phyloP scores from a whole-genome alignment of 2,797 vertebrate genomes.

The Hydrophis major region DNA sequence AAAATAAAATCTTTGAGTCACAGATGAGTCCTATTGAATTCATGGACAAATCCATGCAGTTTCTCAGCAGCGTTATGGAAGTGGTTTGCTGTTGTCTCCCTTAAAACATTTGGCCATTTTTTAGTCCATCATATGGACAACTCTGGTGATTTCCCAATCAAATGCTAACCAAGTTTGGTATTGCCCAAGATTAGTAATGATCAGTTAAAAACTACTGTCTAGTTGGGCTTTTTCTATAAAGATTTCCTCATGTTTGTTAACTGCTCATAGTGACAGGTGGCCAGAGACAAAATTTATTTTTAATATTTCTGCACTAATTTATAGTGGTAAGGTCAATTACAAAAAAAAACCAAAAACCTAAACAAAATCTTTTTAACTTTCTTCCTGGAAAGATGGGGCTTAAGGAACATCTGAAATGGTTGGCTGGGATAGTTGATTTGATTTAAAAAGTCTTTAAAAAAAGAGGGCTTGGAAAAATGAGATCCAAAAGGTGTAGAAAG shows the following conservation, averaged over 20 bases:
- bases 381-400: background rate
- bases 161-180: background rate
- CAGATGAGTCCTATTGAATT: background rate
- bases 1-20: background rate
- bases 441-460: background rate
- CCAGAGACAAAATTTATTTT: background rate
- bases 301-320: background rate
- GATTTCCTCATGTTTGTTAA: background rate
- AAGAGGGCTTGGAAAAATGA: background rate
- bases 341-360: background rate
- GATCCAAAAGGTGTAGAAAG: background rate
- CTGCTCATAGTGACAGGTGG: background rate
- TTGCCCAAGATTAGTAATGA: background rate
- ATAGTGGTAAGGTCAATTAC: background rate
- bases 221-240: background rate
- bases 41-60: background rate
- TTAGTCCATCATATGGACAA: background rate
- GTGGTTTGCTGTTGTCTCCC: background rate
- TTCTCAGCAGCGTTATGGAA: background rate
- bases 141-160: background rate
- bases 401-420: background rate
- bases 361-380: background rate
- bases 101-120: background rate
- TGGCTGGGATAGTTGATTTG: background rate
- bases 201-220: background rate